Conservation (phyloP, 2,113 vertebrate species). For the Centropus bengalensis region DNA sequence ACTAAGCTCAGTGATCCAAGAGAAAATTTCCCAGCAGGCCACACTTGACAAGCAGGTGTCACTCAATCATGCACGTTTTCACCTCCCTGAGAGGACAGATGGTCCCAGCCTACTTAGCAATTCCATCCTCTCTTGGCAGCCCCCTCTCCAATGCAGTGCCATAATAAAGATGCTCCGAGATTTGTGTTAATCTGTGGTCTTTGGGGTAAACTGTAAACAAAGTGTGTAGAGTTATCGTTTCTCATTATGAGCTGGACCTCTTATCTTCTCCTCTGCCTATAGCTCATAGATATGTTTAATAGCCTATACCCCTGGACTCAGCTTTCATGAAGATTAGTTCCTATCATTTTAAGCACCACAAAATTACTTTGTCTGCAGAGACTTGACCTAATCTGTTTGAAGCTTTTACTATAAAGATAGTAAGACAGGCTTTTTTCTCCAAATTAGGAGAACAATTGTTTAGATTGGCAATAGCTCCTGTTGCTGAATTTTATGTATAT, state of each 20-base stretch:
- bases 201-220: slow-evolving; percentile 78
- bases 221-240: slow-evolving; percentile 74
- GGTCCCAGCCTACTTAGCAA: slow-evolving; percentile 80
- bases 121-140: slow-evolving; percentile 76
- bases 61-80: slow-evolving; percentile 80
- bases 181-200: slow-evolving; percentile 78
- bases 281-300: slow-evolving; percentile 66
- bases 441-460: slow-evolving; percentile 58
- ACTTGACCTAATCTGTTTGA: slow-evolving; percentile 73
- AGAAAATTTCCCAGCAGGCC: slow-evolving; percentile 82
- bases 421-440: slow-evolving; percentile 53
- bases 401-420: slow-evolving; percentile 55
- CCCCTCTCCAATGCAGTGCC: slow-evolving; percentile 59
- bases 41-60: slow-evolving; percentile 86
- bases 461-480: slow-evolving; percentile 51
- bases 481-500: slow-evolving; percentile 56
- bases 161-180: slow-evolving; percentile 75
- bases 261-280: slow-evolving; percentile 67
- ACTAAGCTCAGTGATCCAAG: slow-evolving; percentile 78
- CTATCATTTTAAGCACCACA: slow-evolving; percentile 68
- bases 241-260: slow-evolving; percentile 70
- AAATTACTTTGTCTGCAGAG: slow-evolving; percentile 75
- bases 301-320: slow-evolving; percentile 46
- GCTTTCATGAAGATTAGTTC: slow-evolving; percentile 72
- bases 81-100: slow-evolving; percentile 79